Evolutionary conservation across 2,113 vertebrate species (phyloP), one percentile per base, ranked within the genome.

Genomic region (Cervus canadensis): DNA sequence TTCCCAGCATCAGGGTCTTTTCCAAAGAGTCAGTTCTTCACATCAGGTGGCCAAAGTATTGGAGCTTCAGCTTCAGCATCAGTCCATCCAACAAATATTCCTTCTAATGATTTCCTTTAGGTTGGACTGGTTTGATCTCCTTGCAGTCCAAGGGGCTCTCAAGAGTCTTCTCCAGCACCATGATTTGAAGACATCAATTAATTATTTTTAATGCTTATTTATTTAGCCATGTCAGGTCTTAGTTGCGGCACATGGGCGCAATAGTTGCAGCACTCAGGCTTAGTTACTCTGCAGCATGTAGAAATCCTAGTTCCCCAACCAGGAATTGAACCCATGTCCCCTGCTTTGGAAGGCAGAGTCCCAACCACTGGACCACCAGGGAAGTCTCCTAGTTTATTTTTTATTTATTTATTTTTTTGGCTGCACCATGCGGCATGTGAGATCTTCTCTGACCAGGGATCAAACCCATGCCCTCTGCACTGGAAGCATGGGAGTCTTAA

Each of bases 231-330:
- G 12, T 76, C 23, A 3, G 40, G 6, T 76, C 40, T 15, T 26
- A 15, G 1, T 76, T 76, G 71, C 0, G 25, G 23, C 12, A 43
- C 0, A 13, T 0, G 12, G 36, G 71, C 36, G 7, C 19, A 12
- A 6, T 76, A 14, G 71, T 43, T 76, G 71, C 0, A 1, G 23
- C 23, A 26, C 0, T 3, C 21, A 26, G 40, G 23, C 71, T 26
- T 76, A 7, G 23, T 76, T 26, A 76, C 23, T 15, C 23, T 26
- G 40, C 71, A 76, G 71, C 23, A 26, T 14, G 71, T 76, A 23
- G 23, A 36, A 26, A 76, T 43, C 40, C 40, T 43, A 76, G 23
- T 43, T 76, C 6, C 40, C 71, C 40, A 43, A 7, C 71, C 40
- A 76, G 40, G 3, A 26, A 76, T 7, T 17, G 36, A 43, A 76